Conservation (phyloP, 2,888 invertebrate species). For the Drosophila borealis region DNA sequence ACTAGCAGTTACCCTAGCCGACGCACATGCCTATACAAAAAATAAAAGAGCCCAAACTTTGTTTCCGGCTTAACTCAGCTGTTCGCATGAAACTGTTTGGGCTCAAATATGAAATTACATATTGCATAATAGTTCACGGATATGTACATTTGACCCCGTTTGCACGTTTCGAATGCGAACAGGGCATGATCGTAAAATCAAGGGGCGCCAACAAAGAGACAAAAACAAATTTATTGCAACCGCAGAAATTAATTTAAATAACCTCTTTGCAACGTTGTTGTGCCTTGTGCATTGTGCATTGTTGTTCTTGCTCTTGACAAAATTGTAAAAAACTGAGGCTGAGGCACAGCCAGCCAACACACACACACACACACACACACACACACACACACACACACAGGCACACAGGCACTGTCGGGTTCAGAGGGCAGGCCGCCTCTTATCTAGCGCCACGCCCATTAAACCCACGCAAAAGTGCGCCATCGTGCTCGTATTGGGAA, state of each 20-base stretch:
- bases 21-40: too few species aligned
- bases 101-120: too few species aligned
- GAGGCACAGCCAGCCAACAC: constrained; percentile 17
- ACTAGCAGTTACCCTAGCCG: not conserved
- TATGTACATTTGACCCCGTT: too few species aligned
- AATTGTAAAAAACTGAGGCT: constrained; percentile 46
- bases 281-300: constrained; percentile 7
- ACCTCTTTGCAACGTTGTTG: constrained; percentile 57
- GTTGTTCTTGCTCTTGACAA: constrained; percentile 50
- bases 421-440: constrained; percentile 9
- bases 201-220: constrained; percentile 39
- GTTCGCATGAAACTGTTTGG: too few species aligned
- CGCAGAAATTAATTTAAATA: constrained; percentile 76
- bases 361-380: not conserved
- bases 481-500: constrained; percentile 49
- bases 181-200: constrained; percentile 4
- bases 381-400: constrained; percentile 4
- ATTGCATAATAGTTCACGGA: too few species aligned
- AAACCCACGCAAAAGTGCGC: constrained; percentile 2
- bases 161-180: too few species aligned
- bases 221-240: constrained; percentile 72
- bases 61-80: too few species aligned
- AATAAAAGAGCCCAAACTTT: too few species aligned
- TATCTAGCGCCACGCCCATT: constrained; percentile 26
- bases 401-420: constrained; percentile 1